Conservation (phyloP, 2,888 invertebrate species). For the Drosophila buzzatii region DNA sequence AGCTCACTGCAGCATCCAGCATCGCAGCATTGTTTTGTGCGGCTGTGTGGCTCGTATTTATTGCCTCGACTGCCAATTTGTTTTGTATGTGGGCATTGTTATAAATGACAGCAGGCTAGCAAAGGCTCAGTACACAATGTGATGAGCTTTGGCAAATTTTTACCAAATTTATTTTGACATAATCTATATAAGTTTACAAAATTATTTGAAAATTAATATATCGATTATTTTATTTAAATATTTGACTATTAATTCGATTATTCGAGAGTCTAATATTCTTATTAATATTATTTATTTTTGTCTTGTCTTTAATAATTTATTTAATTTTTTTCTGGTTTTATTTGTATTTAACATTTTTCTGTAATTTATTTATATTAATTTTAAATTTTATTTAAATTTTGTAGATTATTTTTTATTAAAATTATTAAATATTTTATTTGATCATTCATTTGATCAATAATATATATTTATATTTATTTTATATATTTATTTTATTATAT, state of each 20-base stretch:
- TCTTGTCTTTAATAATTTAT: too few relatives aligned
- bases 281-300: neutral
- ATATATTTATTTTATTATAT: neutral
- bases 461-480: too few relatives aligned
- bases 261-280: neutral
- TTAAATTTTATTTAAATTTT: neutral
- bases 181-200: neutral
- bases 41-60: slow-evolving; percentile 73
- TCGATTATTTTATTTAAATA: too few relatives aligned
- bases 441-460: too few relatives aligned
- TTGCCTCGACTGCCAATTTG: slow-evolving; percentile 76
- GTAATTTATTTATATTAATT: too few relatives aligned
- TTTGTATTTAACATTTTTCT: too few relatives aligned
- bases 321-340: too few relatives aligned
- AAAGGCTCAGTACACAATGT: neutral
- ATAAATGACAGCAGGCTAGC: slow-evolving; percentile 26
- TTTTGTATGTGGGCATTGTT: slow-evolving; percentile 65
- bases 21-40: slow-evolving; percentile 64
- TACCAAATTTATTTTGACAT: neutral
- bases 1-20: slow-evolving; percentile 12
- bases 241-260: too few relatives aligned
- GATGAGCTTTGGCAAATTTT: neutral
- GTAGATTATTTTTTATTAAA: neutral
- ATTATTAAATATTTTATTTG: neutral
- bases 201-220: too few relatives aligned